Conservation (phyloP, 2,888 invertebrate species). For the Heteromyza rotundicornis region DNA sequence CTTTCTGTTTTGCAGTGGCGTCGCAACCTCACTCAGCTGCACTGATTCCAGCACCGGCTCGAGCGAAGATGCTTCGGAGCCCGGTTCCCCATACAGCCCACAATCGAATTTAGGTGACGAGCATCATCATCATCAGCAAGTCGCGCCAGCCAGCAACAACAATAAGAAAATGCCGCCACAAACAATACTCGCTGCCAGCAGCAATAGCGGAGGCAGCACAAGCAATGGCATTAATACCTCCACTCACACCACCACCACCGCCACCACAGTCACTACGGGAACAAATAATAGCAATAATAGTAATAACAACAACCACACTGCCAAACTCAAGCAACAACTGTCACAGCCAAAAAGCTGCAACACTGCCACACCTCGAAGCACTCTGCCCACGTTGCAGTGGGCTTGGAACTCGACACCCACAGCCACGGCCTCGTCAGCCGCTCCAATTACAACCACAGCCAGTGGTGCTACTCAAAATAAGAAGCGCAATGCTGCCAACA, state of each 20-base stretch:
- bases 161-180: conserved; percentile 58
- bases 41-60: conserved; percentile 71
- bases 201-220: conserved; percentile 15
- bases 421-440: conserved; percentile 33
- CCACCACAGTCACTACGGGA: conserved; percentile 28
- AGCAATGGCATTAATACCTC: conserved; percentile 16
- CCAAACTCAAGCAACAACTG: conserved; percentile 30
- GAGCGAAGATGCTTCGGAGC: conserved; percentile 83
- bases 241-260: neutral
- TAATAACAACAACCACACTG: conserved; percentile 31
- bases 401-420: conserved; percentile 55
- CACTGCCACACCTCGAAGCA: conserved; percentile 35
- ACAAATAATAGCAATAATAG: conserved; percentile 29
- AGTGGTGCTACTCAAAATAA: conserved; percentile 32
- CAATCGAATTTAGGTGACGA: conserved; percentile 64
- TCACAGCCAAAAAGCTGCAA: conserved; percentile 33
- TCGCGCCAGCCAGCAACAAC: conserved; percentile 19
- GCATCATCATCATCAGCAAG: conserved; percentile 58
- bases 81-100: conserved; percentile 78
- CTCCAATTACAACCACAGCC: conserved; percentile 23
- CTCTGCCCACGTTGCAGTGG: conserved; percentile 55
- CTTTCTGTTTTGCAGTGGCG: conserved; percentile 72
- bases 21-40: conserved; percentile 78
- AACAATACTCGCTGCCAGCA: conserved; percentile 46
- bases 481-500: conserved; percentile 39